Evolutionary conservation across 2,113 vertebrate genomes (phyloP).

Genomic region (Turnix velox): DNA sequence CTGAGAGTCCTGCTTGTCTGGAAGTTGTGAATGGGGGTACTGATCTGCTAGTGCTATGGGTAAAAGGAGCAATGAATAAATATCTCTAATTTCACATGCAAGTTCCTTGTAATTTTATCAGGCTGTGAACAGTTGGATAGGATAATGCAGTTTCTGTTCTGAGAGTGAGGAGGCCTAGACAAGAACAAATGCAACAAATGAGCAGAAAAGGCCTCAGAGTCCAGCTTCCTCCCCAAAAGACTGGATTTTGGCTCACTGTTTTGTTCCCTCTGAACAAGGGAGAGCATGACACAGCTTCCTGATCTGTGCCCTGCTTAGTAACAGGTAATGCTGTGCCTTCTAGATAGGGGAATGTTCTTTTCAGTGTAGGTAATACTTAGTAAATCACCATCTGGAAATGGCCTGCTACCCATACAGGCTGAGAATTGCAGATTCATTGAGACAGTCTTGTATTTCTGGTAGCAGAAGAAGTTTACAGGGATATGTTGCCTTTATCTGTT

Average conservation of each 20-base stretch:
- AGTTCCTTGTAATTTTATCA: background rate
- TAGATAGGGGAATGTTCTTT: background rate
- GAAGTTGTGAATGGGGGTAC: background rate
- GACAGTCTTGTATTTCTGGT: no score
- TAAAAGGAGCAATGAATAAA: background rate
- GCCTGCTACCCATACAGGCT: no score
- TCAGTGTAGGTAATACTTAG: background rate
- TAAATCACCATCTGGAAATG: background rate
- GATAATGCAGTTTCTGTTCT: background rate
- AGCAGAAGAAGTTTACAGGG: no score
- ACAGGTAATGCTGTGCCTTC: background rate
- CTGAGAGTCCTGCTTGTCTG: background rate
- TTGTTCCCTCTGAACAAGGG: background rate
- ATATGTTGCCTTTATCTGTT: no score
- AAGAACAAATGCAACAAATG: fast-evolving
- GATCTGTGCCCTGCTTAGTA: background rate
- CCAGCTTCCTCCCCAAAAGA: background rate
- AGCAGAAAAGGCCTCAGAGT: background rate
- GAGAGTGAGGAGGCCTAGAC: background rate
- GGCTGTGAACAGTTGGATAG: background rate
- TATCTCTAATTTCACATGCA: background rate
- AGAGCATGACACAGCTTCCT: background rate
- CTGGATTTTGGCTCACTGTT: background rate
- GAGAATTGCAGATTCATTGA: no score
- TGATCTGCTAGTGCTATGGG: background rate